These are phyloP conservation scores for Eutrigla gurnardus DNA, from an alignment of 2,797 vertebrate species.

Conservation along the genomic window DNA sequence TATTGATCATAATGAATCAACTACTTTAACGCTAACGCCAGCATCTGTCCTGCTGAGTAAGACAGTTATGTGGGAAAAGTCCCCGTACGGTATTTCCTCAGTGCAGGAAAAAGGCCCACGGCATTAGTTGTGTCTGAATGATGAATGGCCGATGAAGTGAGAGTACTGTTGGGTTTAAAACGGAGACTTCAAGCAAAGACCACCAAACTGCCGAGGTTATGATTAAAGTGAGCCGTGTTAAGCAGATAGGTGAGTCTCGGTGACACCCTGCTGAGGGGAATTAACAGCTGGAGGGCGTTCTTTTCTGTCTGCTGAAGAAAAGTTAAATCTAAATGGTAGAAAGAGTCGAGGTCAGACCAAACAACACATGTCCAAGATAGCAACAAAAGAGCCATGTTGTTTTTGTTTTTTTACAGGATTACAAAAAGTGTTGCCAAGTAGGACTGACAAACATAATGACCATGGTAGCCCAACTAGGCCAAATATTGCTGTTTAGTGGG, in stretches of 20 bases:
- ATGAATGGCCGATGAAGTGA: constrained; percentile 57
- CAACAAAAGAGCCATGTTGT: neutral
- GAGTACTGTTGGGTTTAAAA: constrained; percentile 29
- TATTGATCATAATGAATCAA: constrained; percentile 73
- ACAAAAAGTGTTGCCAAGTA: neutral
- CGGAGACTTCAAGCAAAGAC: constrained; percentile 35
- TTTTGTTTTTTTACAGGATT: neutral
- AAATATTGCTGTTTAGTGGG: neutral
- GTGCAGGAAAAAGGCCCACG: constrained; percentile 29
- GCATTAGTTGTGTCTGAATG: constrained; percentile 70
- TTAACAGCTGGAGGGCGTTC: constrained; percentile 39
- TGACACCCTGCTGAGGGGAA: constrained; percentile 23
- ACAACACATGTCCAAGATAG: neutral
- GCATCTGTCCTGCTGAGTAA: constrained; percentile 62
- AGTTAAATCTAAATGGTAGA: neutral
- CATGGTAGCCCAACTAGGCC: neutral
- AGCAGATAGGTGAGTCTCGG: constrained; percentile 32
- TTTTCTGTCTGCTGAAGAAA: constrained; percentile 11
- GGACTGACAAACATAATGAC: neutral
- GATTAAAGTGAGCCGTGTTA: constrained; percentile 65
- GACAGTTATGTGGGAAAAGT: constrained; percentile 25
- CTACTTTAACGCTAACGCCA: constrained; percentile 42
- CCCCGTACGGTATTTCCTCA: constrained; percentile 35
- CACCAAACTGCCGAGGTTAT: constrained; percentile 43
- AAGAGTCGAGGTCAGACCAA: constrained; percentile 7